phyloP scores from a whole-genome alignment of 1,140 invertebrate genomes.

The Stenopsyche tienmushanensis region DNA sequence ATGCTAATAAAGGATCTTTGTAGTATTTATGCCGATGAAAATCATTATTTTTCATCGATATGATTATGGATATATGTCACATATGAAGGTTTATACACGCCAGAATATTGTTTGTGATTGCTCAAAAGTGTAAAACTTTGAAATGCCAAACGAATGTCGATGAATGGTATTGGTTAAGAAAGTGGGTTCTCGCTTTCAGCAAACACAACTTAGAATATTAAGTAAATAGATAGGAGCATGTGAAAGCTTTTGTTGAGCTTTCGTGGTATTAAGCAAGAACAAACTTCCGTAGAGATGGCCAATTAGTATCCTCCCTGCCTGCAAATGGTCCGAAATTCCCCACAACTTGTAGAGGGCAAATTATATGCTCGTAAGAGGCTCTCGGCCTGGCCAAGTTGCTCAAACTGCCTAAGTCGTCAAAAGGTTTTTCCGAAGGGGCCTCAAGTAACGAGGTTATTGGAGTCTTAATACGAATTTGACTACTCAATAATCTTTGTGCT shows the following conservation, averaged over 20 bases:
- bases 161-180: constrained; percentile 11
- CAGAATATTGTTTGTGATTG: too few relatives aligned
- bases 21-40: too few relatives aligned
- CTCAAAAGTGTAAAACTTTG: too few relatives aligned
- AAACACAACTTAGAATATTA: constrained; percentile 8
- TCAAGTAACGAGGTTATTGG: constrained; percentile 22
- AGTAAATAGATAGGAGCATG: constrained; percentile 16
- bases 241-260: constrained; percentile 13
- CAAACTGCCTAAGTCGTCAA: constrained; percentile 2
- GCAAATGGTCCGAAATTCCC: constrained; percentile 1
- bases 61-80: too few relatives aligned
- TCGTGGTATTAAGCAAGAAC: constrained; percentile 15
- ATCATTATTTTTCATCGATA: too few relatives aligned
- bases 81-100: too few relatives aligned
- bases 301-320: constrained; percentile 21
- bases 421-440: constrained; percentile 11
- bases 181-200: neutral
- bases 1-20: too few relatives aligned
- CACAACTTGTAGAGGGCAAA: constrained; percentile 16
- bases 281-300: constrained; percentile 26
- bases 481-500: constrained; percentile 20
- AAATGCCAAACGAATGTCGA: too few relatives aligned
- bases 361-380: constrained; percentile 27
- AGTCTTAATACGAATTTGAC: constrained; percentile 30
- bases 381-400: neutral